Conservation (phyloP, 2,888 invertebrate genomes). For the Noctua pronuba region DNA sequence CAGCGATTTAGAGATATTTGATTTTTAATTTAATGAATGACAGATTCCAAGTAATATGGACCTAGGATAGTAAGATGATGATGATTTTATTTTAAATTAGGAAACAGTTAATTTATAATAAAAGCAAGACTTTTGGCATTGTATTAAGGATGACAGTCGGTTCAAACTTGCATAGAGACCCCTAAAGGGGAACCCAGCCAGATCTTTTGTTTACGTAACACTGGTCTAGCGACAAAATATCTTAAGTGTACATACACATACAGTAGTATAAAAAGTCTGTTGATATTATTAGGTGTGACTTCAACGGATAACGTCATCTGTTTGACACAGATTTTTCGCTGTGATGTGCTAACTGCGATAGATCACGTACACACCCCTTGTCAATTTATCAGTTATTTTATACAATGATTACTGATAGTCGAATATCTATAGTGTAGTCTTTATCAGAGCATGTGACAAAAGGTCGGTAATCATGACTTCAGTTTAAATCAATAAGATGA, state of each 20-base stretch:
- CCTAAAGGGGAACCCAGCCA: background rate
- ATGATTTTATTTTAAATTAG: background rate
- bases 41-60: background rate
- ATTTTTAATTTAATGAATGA: background rate
- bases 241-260: background rate
- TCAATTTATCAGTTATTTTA: background rate
- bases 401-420: background rate
- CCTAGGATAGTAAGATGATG: background rate
- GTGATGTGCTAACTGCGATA: constrained; percentile 15
- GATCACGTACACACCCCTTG: constrained; percentile 42
- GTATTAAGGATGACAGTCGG: background rate
- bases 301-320: constrained; percentile 39
- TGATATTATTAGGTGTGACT: constrained; percentile 34
- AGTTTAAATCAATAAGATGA: constrained; percentile 3
- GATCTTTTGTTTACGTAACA: background rate
- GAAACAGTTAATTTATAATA: background rate
- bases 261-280: background rate
- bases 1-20: background rate
- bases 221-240: background rate
- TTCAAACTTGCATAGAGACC: background rate
- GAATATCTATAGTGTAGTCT: background rate
- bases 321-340: constrained; percentile 26
- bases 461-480: constrained; percentile 1
- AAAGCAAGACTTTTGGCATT: background rate
- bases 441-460: constrained; percentile 13